phyloP scores from a whole-genome alignment of 2,113 vertebrate species.

The Crypturellus undulatus region DNA sequence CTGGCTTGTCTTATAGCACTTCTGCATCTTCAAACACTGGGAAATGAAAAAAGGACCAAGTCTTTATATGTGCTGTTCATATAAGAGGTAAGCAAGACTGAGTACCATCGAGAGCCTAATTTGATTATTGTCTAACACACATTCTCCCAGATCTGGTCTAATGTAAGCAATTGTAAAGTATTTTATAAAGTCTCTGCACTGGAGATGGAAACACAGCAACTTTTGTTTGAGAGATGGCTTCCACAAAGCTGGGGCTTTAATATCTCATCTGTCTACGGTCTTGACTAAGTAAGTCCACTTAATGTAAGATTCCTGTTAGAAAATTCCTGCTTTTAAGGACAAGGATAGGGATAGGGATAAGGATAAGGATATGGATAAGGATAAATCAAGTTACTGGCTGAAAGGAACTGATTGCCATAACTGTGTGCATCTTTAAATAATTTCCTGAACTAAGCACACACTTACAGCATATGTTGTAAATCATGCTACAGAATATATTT shows the following conservation, averaged over 20 bases:
- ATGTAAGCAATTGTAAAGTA: not conserved
- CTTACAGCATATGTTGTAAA: not conserved
- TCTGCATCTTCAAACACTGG: too few species aligned
- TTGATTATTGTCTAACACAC: not conserved
- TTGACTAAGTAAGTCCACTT: not conserved
- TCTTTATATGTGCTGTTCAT: not conserved
- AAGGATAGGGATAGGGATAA: too few species aligned
- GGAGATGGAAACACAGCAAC: not conserved
- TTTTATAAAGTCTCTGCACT: not conserved
- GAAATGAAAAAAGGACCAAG: not conserved
- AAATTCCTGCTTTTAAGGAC: not conserved
- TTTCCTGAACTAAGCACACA: not conserved
- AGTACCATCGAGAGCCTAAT: not conserved
- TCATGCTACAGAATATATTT: not conserved
- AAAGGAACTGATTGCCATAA: not conserved
- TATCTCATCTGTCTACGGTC: not conserved
- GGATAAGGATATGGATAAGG: not conserved
- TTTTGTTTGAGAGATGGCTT: not conserved
- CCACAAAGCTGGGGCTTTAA: not conserved
- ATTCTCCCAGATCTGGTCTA: not conserved
- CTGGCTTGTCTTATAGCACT: fast-evolving
- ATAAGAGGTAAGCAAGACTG: not conserved
- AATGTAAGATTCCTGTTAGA: not conserved
- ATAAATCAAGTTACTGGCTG: not conserved
- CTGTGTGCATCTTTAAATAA: not conserved